phyloP scores from a whole-genome alignment of 1,140 invertebrate genomes.

The Ostrea denselamellosa region DNA sequence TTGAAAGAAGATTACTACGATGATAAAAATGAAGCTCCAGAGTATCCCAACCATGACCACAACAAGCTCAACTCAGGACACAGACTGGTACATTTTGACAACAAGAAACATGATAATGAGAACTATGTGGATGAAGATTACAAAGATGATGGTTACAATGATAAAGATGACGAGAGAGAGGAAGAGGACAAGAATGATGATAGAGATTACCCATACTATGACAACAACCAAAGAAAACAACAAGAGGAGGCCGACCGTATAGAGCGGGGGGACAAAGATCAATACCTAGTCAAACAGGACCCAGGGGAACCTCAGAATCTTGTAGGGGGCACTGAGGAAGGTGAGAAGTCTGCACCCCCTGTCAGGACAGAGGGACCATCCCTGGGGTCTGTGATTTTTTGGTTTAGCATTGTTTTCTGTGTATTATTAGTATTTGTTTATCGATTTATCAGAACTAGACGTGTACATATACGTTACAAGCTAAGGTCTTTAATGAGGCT shows the following conservation, averaged over 20 bases:
- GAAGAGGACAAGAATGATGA: slow-evolving; percentile 53
- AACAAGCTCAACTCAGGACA: not conserved
- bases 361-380: not conserved
- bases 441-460: slow-evolving; percentile 67
- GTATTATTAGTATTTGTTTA: slow-evolving; percentile 68
- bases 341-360: slow-evolving; percentile 42
- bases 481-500: slow-evolving; percentile 57
- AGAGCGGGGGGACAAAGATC: slow-evolving; percentile 50
- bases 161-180: slow-evolving; percentile 56
- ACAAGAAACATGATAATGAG: slow-evolving; percentile 44
- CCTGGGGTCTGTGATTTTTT: slow-evolving; percentile 23
- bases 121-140: slow-evolving; percentile 54
- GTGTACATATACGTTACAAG: slow-evolving; percentile 68
- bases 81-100: slow-evolving; percentile 46
- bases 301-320: slow-evolving; percentile 18
- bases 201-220: slow-evolving; percentile 58
- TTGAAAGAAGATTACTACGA: slow-evolving; percentile 51
- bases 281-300: slow-evolving; percentile 48
- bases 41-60: slow-evolving; percentile 44
- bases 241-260: slow-evolving; percentile 55
- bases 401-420: slow-evolving; percentile 57
- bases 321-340: slow-evolving; percentile 50
- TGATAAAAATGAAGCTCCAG: slow-evolving; percentile 56
- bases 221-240: slow-evolving; percentile 51
- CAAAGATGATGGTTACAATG: slow-evolving; percentile 56